Base-by-base conservation (phyloP, 1,140 invertebrate species). In the Ips nitidus region DNA sequence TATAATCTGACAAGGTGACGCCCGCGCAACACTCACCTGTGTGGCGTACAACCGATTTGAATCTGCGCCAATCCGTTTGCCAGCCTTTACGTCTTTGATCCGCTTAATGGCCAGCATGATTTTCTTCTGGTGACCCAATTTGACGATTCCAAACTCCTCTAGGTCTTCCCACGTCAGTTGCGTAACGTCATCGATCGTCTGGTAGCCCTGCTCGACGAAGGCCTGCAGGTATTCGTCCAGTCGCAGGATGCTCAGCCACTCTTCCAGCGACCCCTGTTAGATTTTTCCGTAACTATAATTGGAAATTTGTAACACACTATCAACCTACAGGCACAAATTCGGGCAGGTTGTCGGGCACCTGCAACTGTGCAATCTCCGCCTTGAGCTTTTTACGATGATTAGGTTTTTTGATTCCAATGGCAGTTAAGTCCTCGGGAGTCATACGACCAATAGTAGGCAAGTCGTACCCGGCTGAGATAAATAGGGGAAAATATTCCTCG, bases 131-230 rank as follows among this genome's bases (percentile, higher is more conserved):
- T 99, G 98, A 39, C 98, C 98, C 77, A 95, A 81, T 77, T 91
- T 89, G 41, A 94, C 89, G 73, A 99, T 98, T 57, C 98, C 98
- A 80, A 98, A 97, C 77, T 99, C 98, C 84, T 99, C 98, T 73
- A 99, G 87, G 84, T 99, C 98, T 85, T 99, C 98, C 95, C 97
- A 98, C 69, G 94, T 95, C 47, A 99, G 87, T 77, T 98, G 94
- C 45, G 93, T 94, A 56, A 94, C 92, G 81, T 94, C 91, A 75
- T 97, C 92, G 53, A 99, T 94, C 36, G 91, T 93, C 71, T 90
- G 88, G 84, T 98, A 99, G 61, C 95, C 95, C 83, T 99, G 96
- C 72, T 91, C 90, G 72, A 92, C 86, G 55, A 99, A 85, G 52
- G 92, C 91, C 40, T 90, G 88, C 37, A 91, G 89, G 80, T 99